Evolutionary conservation across 2,113 vertebrate species (phyloP).

Genomic region (Tor tambroides): DNA sequence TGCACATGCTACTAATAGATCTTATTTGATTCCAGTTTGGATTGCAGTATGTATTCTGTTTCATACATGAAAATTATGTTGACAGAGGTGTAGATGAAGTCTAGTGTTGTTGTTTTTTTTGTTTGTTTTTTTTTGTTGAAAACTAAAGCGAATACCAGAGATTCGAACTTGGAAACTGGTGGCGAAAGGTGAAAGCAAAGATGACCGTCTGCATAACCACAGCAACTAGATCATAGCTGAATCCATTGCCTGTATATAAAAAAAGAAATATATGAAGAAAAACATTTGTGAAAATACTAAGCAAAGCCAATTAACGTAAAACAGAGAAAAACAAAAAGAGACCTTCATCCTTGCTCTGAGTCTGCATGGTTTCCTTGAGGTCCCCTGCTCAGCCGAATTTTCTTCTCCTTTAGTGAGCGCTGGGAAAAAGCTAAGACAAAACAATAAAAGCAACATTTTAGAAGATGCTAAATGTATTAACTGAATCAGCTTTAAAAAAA

Average conservation of each 20-base stretch:
- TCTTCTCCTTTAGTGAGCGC: conserved; percentile 55
- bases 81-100: not conserved
- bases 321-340: not conserved
- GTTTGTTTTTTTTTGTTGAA: not conserved
- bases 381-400: conserved; percentile 59
- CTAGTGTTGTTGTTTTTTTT: not conserved
- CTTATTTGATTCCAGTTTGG: conserved; percentile 4
- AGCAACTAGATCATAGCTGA: not conserved
- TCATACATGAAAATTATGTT: not conserved
- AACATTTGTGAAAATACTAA: not conserved
- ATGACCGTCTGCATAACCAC: not conserved
- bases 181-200: not conserved
- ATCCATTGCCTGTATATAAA: not conserved
- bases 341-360: conserved; percentile 40
- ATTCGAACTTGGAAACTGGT: not conserved
- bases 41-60: not conserved
- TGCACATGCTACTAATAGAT: conserved; percentile 16
- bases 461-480: not conserved
- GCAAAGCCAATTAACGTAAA: not conserved
- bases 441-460: not conserved
- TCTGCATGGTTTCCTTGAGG: conserved; percentile 53
- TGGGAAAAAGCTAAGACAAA: conserved; percentile 28
- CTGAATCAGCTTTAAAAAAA: not conserved
- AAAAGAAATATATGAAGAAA: not conserved
- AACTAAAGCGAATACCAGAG: not conserved